Conservation (phyloP, 2,797 vertebrate genomes). For the Salarias fasciatus region DNA sequence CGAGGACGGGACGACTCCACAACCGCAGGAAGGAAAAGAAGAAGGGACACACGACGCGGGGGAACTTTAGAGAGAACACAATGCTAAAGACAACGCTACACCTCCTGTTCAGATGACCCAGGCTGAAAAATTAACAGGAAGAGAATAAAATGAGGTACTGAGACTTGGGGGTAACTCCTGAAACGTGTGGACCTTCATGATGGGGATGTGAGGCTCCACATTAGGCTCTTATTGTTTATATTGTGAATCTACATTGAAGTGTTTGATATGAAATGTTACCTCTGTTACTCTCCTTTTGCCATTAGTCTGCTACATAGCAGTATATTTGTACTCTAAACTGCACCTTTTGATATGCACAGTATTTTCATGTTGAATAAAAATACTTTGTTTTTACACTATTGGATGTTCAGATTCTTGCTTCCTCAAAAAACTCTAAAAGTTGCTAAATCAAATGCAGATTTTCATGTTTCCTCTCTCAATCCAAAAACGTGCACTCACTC, state of each 20-base stretch:
- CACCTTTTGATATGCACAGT: constrained; percentile 52
- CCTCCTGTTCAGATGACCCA: constrained; percentile 23
- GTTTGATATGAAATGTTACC: background rate
- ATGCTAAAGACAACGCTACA: background rate
- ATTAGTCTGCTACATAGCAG: constrained; percentile 16
- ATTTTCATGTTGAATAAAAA: constrained; percentile 59
- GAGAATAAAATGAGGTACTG: background rate
- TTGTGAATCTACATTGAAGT: too few species aligned
- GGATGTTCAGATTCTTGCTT: accelerated
- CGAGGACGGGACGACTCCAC: constrained; percentile 17
- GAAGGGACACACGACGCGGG: constrained; percentile 64
- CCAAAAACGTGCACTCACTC: too few species aligned
- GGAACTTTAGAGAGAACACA: constrained; percentile 71
- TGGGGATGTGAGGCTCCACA: too few species aligned
- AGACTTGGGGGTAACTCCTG: background rate
- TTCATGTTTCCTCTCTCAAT: too few species aligned
- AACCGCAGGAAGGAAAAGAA: background rate
- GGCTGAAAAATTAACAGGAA: constrained; percentile 1
- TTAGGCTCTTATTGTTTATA: too few species aligned
- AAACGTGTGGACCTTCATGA: background rate
- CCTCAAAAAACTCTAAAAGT: background rate
- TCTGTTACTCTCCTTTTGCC: constrained; percentile 19
- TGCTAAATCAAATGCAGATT: too few species aligned
- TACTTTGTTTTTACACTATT: constrained; percentile 3
- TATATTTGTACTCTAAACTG: constrained; percentile 3